A percentile compares a stretch with the other conserved stretches of the same genome.
phyloP scores from a whole-genome alignment of 1,140 invertebrate genomes.

The Aphidius gifuensis region DNA sequence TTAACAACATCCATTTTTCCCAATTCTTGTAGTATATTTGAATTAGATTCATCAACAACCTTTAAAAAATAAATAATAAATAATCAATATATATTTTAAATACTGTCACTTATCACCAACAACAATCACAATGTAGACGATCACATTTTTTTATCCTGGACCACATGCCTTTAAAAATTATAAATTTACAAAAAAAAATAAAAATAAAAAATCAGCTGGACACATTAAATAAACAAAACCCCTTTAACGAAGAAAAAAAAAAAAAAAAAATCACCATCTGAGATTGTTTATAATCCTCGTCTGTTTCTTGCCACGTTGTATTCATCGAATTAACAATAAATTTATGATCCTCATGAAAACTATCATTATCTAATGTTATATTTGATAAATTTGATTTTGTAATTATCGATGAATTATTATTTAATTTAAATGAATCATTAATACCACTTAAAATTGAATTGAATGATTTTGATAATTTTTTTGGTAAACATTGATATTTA shows the following conservation, averaged over 20 bases:
- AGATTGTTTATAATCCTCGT: conserved; percentile 34
- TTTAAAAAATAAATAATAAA: conserved; percentile 40
- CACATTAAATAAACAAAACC: too few relatives aligned
- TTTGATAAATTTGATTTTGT: not conserved
- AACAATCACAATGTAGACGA: not conserved
- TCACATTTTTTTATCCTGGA: not conserved
- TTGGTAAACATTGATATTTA: too few relatives aligned
- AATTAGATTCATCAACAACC: conserved; percentile 79
- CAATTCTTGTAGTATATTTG: conserved; percentile 65
- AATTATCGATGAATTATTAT: too few relatives aligned
- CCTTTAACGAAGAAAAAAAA: conserved; percentile 1
- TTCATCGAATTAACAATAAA: conserved; percentile 30
- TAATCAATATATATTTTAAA: not conserved
- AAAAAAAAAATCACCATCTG: conserved; percentile 36
- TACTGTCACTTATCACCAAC: not conserved
- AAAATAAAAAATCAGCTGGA: not conserved
- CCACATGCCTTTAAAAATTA: not conserved
- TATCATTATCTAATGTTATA: not conserved
- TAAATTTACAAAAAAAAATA: not conserved
- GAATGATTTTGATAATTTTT: too few relatives aligned
- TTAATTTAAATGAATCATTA: too few relatives aligned
- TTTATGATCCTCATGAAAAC: conserved; percentile 15
- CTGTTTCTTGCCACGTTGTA: conserved; percentile 33
- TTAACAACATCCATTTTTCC: conserved; percentile 38
- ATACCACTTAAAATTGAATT: too few relatives aligned